Evolutionary conservation across 2,888 invertebrate genomes (phyloP), one percentile per base, ranked within the genome.

Genomic region (Scelioninae gen. 1): DNA sequence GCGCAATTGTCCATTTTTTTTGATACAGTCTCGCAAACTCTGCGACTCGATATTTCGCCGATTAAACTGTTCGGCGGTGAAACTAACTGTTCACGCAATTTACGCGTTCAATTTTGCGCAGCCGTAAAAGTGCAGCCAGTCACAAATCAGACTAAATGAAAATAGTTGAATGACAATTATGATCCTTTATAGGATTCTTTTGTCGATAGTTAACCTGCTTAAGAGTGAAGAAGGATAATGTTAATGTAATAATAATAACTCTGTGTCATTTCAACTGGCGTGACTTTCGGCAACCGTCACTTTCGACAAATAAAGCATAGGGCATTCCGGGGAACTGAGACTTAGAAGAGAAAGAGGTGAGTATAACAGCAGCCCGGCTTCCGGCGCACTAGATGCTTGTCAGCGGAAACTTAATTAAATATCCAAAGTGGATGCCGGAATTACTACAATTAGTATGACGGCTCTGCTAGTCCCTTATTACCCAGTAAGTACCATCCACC

Each of bases 401-500:
- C 90, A 89, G 89, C 89, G 88, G 91, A 92, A 92, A 92, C 92
- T 92, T 92, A 92, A 92, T 92, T 92, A 92, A 92, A 92, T 92
- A 92, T 91, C 92, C 89, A 90, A 92, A 91, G 91, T 91, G 91
- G 91, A 91, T 90, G 88, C 89, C 88, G 89, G 88, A 91, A 92
- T 92, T 91, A 91, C 92, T 90, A 90, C 91, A 92, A 92, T 92
- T 91, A 91, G 90, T 91, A 92, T 92, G 92, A 92, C 90, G 89
- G 89, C 88, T 89, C 87, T 84, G 87, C 88, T 84, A 65, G 81
- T 82, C 83, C 84, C 86, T 86, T 85, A 85, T 84, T 86, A 81
- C 84, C 85, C 79, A 82, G 83, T 69, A 84, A 80, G 85, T 85
- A 84, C 87, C 88, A 89, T 90, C 90, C 86, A 87, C 82, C 88